Percentiles rank a stretch among this genome's conserved stretches.
phyloP scores from a whole-genome alignment of 2,113 vertebrate genomes.

The Guaruba guarouba region DNA sequence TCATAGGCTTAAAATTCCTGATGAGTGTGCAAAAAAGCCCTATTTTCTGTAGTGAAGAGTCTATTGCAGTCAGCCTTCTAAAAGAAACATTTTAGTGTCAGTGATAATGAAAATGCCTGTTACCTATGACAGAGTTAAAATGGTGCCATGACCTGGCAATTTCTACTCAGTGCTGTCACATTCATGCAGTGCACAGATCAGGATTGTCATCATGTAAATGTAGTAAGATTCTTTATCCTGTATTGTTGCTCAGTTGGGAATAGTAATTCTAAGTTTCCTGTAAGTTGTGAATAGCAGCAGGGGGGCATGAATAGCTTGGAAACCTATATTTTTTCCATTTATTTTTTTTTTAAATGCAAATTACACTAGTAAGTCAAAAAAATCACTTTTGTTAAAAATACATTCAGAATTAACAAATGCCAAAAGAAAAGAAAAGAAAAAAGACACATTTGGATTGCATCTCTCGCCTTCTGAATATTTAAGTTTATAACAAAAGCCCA shows the following conservation, averaged over 20 bases:
- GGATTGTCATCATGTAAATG: slow-evolving; percentile 46
- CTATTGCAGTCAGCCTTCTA: slow-evolving; percentile 33
- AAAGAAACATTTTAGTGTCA: slow-evolving; percentile 52
- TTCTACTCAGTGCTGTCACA: slow-evolving; percentile 56
- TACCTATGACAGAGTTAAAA: slow-evolving; percentile 63
- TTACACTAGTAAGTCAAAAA: slow-evolving; percentile 85
- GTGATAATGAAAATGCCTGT: slow-evolving; percentile 57
- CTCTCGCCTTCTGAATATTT: slow-evolving; percentile 79
- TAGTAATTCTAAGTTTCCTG: not conserved
- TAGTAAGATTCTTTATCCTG: slow-evolving; percentile 35
- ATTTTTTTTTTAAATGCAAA: slow-evolving; percentile 84
- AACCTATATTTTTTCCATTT: slow-evolving; percentile 76
- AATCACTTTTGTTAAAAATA: slow-evolving; percentile 85
- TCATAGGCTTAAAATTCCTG: slow-evolving; percentile 46
- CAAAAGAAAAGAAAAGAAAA: slow-evolving; percentile 56
- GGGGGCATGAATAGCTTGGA: slow-evolving; percentile 70
- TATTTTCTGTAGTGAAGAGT: slow-evolving; percentile 35
- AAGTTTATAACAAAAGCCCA: slow-evolving; percentile 83
- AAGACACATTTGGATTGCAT: slow-evolving; percentile 77
- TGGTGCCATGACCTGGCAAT: slow-evolving; percentile 59
- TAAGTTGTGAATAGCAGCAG: slow-evolving; percentile 46
- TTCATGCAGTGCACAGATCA: not conserved
- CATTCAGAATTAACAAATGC: slow-evolving; percentile 84
- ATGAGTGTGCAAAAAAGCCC: not conserved
- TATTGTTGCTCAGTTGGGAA: slow-evolving; percentile 39